These are phyloP conservation scores for Drosophila tsacasi DNA, from an alignment of 1,140 invertebrate genomes.

Conservation along the genomic window DNA sequence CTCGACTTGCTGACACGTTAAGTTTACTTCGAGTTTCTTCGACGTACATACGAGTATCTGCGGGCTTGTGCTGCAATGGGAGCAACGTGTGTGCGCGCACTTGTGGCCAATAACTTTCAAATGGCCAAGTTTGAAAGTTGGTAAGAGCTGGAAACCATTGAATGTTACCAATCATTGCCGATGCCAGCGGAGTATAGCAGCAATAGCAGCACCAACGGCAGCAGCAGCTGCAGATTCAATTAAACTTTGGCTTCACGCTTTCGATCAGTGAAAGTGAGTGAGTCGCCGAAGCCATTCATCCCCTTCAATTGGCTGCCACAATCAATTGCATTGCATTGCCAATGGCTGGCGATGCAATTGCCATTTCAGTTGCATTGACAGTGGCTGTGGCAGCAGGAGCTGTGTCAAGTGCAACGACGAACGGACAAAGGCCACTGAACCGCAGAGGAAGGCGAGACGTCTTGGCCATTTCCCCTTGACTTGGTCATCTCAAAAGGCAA, in stretches of 20 bases:
- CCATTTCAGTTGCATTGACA: slow-evolving; percentile 32
- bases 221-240: slow-evolving; percentile 67
- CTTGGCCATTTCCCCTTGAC: slow-evolving; percentile 27
- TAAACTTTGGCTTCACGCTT: slow-evolving; percentile 81
- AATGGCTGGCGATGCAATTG: slow-evolving; percentile 34
- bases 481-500: neutral
- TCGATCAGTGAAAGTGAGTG: slow-evolving; percentile 75
- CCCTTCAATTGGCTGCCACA: slow-evolving; percentile 36
- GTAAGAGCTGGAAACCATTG: slow-evolving; percentile 54
- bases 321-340: slow-evolving; percentile 48
- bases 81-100: slow-evolving; percentile 36
- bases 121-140: slow-evolving; percentile 78
- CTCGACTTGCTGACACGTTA: slow-evolving; percentile 55
- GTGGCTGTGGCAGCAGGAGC: slow-evolving; percentile 51
- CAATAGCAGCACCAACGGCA: slow-evolving; percentile 19
- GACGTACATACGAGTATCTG: neutral
- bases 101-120: slow-evolving; percentile 78
- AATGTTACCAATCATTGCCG: slow-evolving; percentile 73
- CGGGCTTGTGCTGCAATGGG: slow-evolving; percentile 23
- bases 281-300: slow-evolving; percentile 32
- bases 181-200: slow-evolving; percentile 18
- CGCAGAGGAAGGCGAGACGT: slow-evolving; percentile 33
- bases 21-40: slow-evolving; percentile 49
- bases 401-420: slow-evolving; percentile 67
- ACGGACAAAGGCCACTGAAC: slow-evolving; percentile 62